Evolutionary conservation across 1,140 invertebrate species (phyloP).

Genomic region (Microplitis demolitor): DNA sequence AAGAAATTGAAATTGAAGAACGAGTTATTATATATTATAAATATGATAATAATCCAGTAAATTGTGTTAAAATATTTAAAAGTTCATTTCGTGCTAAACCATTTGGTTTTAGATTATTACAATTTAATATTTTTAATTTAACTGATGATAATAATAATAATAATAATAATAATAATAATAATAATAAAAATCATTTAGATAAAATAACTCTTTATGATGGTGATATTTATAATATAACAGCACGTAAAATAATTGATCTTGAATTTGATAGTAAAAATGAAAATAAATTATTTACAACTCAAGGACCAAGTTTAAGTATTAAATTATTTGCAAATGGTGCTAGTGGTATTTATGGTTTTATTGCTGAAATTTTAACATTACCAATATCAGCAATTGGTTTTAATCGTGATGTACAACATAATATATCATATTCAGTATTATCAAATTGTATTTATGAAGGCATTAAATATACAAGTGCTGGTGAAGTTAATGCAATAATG

Average conservation of each 20-base stretch:
- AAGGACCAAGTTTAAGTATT: constrained; percentile 82
- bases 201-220: constrained; percentile 89
- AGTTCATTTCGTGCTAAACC: constrained; percentile 82
- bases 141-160: constrained; percentile 67
- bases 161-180: constrained; percentile 39
- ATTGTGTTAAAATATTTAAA: constrained; percentile 97
- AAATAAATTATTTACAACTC: constrained; percentile 77
- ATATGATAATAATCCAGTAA: constrained; percentile 94
- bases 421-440: constrained; percentile 85
- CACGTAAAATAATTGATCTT: constrained; percentile 72
- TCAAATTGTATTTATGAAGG: constrained; percentile 87
- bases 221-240: constrained; percentile 86
- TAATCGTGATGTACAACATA: constrained; percentile 89
- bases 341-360: constrained; percentile 91
- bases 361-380: constrained; percentile 94
- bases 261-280: constrained; percentile 73
- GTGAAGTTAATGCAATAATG: constrained; percentile 93
- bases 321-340: constrained; percentile 94
- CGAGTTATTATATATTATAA: constrained; percentile 94
- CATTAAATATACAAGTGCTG: constrained; percentile 84
- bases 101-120: constrained; percentile 87
- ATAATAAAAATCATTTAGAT: constrained; percentile 78
- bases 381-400: constrained; percentile 90
- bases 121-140: constrained; percentile 94
- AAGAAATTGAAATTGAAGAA: constrained; percentile 89